phyloP scores from a whole-genome alignment of 2,113 vertebrate species.

The Callochromis pleurospilus region DNA sequence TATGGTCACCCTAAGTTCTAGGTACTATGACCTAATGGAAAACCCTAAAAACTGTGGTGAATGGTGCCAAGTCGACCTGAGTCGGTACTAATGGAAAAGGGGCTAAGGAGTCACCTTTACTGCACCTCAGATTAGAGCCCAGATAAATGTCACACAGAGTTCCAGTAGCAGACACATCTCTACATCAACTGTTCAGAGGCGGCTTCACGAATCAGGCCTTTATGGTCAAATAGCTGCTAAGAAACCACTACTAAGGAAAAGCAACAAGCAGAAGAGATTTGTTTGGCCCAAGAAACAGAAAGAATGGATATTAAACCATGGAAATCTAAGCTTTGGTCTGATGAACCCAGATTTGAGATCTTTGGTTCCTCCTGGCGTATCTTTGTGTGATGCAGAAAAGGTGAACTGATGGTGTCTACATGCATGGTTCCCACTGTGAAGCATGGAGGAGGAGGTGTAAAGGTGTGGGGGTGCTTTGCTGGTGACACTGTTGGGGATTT shows the following conservation, averaged over 20 bases:
- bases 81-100: no score
- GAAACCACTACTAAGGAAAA: neutral
- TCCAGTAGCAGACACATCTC: neutral
- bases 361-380: neutral
- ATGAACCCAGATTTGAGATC: neutral
- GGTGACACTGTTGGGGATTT: neutral
- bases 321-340: neutral
- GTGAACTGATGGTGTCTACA: neutral
- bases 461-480: neutral
- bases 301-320: rapidly evolving
- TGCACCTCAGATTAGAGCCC: no score
- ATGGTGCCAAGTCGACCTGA: no score
- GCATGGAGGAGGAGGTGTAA: neutral
- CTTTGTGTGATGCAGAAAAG: neutral
- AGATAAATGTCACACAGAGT: neutral
- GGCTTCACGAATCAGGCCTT: neutral
- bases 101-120: no score
- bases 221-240: neutral
- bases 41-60: no score
- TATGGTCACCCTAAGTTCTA: no score
- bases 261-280: neutral
- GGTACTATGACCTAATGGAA: no score
- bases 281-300: neutral
- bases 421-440: neutral
- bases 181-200: neutral